Percentiles rank a stretch among this genome's conserved stretches.
Evolutionary conservation across 2,113 vertebrate genomes (phyloP).

Genomic region (Nothocercus julius): DNA sequence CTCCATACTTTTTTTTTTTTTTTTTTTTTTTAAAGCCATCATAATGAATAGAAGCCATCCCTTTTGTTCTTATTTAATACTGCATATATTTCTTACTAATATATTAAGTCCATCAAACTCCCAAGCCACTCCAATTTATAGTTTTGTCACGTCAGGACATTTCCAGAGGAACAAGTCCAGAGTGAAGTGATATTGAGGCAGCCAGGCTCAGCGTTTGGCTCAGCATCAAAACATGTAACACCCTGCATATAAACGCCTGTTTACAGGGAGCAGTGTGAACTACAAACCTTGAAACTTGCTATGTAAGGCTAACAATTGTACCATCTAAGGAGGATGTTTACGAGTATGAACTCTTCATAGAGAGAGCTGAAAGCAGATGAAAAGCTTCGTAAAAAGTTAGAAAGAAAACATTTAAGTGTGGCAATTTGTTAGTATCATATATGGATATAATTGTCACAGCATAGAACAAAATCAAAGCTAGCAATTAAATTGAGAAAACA

Average conservation of each 20-base stretch:
- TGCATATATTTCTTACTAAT: not conserved
- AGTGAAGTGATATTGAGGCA: not conserved
- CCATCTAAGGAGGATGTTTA: not conserved
- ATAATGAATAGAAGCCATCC: not conserved
- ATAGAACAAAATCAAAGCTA: not conserved
- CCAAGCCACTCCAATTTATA: not conserved
- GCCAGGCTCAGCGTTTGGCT: not conserved
- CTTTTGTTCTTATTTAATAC: not conserved
- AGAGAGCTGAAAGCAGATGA: not conserved
- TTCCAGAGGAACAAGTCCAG: not conserved
- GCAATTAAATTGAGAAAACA: not conserved
- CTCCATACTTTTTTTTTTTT: not conserved
- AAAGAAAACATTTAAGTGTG: not conserved
- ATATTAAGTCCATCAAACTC: not conserved
- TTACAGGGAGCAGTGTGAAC: not conserved
- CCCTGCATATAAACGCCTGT: not conserved
- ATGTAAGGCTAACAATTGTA: not conserved
- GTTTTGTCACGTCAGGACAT: not conserved
- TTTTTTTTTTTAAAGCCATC: not conserved
- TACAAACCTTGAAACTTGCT: not conserved
- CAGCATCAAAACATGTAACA: not conserved
- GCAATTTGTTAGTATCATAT: not conserved
- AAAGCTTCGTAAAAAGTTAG: not conserved
- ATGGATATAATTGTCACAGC: not conserved
- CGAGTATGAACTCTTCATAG: not conserved